These are phyloP conservation scores for Hemistola chrysoprasaria DNA, from an alignment of 2,888 invertebrate genomes.

Conservation along the genomic window DNA sequence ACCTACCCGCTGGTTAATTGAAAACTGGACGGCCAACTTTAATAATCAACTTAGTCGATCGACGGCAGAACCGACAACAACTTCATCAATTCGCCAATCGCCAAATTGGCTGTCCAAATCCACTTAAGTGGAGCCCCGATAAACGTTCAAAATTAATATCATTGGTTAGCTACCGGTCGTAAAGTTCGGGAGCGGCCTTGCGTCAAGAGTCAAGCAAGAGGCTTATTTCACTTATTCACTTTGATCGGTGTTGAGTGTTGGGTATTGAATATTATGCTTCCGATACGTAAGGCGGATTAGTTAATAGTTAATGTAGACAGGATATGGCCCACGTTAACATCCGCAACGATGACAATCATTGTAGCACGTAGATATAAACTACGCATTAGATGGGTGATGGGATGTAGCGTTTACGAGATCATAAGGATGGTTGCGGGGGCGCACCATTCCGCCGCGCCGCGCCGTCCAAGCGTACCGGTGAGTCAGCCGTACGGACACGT, in stretches of 20 bases:
- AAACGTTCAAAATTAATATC: slow-evolving; percentile 26
- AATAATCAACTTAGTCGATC: slow-evolving; percentile 31
- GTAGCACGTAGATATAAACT: slow-evolving; percentile 28
- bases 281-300: slow-evolving; percentile 4
- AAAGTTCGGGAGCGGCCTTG: slow-evolving; percentile 8
- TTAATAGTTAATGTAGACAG: slow-evolving; percentile 2
- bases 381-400: slow-evolving; percentile 42
- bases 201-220: too few relatives aligned
- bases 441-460: slow-evolving; percentile 12
- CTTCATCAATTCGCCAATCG: slow-evolving; percentile 29
- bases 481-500: slow-evolving; percentile 56
- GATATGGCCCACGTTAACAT: slow-evolving; percentile 8
- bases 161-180: slow-evolving; percentile 18
- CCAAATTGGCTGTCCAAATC: slow-evolving; percentile 28
- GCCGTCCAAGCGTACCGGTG: slow-evolving; percentile 23
- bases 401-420: slow-evolving; percentile 40
- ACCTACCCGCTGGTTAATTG: slow-evolving; percentile 46
- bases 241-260: slow-evolving; percentile 16
- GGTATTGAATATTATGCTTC: too few relatives aligned
- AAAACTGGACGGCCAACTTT: slow-evolving; percentile 41
- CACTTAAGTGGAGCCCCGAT: slow-evolving; percentile 22
- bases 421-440: slow-evolving; percentile 19
- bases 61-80: slow-evolving; percentile 26
- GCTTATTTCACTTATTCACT: too few relatives aligned
- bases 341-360: slow-evolving; percentile 3